Conservation (phyloP, 1,140 invertebrate genomes). For the Rhynchophorus ferrugineus region DNA sequence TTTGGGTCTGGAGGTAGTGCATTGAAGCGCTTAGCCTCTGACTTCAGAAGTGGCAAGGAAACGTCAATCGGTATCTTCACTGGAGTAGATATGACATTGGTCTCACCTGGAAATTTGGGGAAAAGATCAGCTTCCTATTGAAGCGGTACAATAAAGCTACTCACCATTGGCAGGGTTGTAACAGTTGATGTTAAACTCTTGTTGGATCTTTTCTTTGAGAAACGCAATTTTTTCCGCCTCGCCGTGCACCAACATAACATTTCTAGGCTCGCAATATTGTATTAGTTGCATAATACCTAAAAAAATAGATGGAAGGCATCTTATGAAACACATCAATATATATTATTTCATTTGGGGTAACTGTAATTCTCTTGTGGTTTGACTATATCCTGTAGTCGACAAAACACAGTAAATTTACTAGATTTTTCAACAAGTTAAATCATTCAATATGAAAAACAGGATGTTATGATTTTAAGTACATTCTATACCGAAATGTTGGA, state of each 20-base stretch:
- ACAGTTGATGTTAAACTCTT: constrained; percentile 86
- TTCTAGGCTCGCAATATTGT: constrained; percentile 93
- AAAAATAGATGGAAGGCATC: too few species aligned
- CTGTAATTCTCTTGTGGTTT: too few species aligned
- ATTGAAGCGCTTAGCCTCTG: constrained; percentile 70
- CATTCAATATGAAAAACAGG: too few species aligned
- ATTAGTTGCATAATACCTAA: constrained; percentile 93
- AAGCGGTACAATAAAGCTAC: not conserved
- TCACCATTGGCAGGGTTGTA: constrained; percentile 92
- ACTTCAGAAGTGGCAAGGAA: constrained; percentile 75
- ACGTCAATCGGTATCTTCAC: constrained; percentile 88
- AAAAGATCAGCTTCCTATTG: not conserved
- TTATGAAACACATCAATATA: too few species aligned
- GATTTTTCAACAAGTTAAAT: too few species aligned
- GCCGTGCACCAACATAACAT: constrained; percentile 96
- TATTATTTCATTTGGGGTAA: too few species aligned
- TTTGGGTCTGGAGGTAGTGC: constrained; percentile 81
- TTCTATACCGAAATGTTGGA: too few species aligned
- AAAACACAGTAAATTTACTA: too few species aligned
- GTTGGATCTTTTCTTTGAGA: constrained; percentile 84
- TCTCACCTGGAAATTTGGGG: constrained; percentile 53
- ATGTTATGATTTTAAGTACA: too few species aligned
- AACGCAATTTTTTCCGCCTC: constrained; percentile 89
- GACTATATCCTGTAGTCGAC: too few species aligned
- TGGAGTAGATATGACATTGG: constrained; percentile 74